Base-by-base conservation (phyloP, 1,140 invertebrate genomes). In the Drepana arcuata region DNA sequence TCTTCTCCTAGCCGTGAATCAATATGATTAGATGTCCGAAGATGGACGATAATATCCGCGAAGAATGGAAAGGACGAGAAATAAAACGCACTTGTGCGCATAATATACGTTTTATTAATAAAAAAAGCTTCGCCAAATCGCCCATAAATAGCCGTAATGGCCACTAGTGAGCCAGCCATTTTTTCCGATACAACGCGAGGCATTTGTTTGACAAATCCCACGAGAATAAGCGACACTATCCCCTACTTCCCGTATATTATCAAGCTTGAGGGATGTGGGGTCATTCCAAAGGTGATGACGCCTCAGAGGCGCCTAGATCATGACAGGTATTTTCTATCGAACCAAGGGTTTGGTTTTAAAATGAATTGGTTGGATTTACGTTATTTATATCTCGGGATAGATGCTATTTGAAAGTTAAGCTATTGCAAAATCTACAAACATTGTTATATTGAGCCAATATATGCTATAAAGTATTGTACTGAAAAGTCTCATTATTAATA, bases 81-180 rank as follows among this genome's bases (percentile, higher is more conserved):
- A 78, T 81, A 82, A 82, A 82, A 79, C 74, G 67, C 78, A 82
- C 78, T 82, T 79, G 78, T 52, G 78, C 72, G 72, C 72, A 77
- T 78, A 79, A 79, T 79, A 78, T 79, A 78, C 72, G 73, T 79
- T 82, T 82, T 82, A 82, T 79, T 82, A 82, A 82, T 82, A 82
- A 82, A 82, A 77, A 81, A 82, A 67, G 57, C 58, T 60, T 58
- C 46, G 48, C 56, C 48, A 49, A 79, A 79, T 79, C 67, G 50
- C 56, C 73, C 67, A 82, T 82, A 82, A 82, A 82, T 82, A 79
- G 67, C 69, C 55, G 43, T 79, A 79, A 82, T 62, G 67, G 65
- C 68, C 61, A 73, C 57, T 80, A 70, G 68, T 73, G 69, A 70
- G 63, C 65, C 58, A 64, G 62, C 70, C 54, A 74, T 73, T 79